Evolutionary conservation across 2,797 vertebrate species (phyloP), one percentile per base, ranked within the genome.

Genomic region (Discoglossus pictus): DNA sequence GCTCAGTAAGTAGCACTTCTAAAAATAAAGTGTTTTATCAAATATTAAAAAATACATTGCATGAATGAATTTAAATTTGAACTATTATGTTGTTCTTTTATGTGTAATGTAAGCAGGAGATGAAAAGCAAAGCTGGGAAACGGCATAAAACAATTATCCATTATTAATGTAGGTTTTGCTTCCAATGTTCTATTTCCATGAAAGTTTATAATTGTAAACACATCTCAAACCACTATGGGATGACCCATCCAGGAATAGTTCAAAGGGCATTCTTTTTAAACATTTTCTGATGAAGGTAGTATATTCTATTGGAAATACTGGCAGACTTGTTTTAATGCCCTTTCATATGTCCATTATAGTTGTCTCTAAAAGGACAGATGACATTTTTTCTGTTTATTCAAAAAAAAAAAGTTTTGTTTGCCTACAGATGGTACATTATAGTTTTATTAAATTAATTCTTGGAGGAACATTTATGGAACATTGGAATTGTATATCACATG

Each of bases 21-120:
- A n/a, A 16, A 4, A 42, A 42, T 15, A 16, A 23, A 24, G 20
- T 18, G 38, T 42, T 31, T 42, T 6, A 17, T 23, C 27, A 25
- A 58, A 50, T 38, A 48, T 34, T 38, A 11, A 43, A 21, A 15
- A 36, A 27, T 53, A 20, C 35, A 58, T 50, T 58, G 34, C 15
- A 39, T 38, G 21, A 13, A 47, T 11, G 9, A 53, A 18, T 35
- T 52, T 62, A 39, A 53, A 50, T n/a, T n/a, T n/a, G n/a, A 4
- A 16, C 13, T 10, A 31, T 53, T 53, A 16, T 62, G 6, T 24
- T 50, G n/a, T 24, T 21, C 17, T 39, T 40, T 52, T 17, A 34
- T 15, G 34, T 11, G 5, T 39, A 53, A 54, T 53, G 5, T 34
- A 53, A 27, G 16, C 10, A 15, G 20, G 11, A 25, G 16, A 51